A percentile compares a stretch with the other conserved stretches of the same genome.
Conservation (phyloP, 2,888 invertebrate genomes). For the Nymphalis urticae region DNA sequence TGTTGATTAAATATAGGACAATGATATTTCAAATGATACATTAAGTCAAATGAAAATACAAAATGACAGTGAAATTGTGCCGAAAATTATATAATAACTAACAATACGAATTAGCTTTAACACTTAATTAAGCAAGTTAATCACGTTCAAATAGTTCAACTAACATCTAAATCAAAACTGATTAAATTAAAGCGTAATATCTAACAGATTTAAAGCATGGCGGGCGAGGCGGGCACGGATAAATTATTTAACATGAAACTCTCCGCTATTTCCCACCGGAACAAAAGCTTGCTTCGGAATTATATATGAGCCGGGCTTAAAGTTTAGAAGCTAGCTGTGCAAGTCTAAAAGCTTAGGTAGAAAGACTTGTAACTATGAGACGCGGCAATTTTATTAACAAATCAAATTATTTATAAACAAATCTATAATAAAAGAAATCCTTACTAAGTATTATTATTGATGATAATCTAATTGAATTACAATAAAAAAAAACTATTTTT, state of each 20-base stretch:
- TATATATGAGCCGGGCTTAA: slow-evolving; percentile 80
- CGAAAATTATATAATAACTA: slow-evolving; percentile 9
- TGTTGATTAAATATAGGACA: too few relatives aligned
- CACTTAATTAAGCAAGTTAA: slow-evolving; percentile 25
- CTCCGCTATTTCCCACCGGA: slow-evolving; percentile 77
- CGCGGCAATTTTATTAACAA: slow-evolving; percentile 39
- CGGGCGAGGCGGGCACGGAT: slow-evolving; percentile 44
- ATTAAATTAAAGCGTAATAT: slow-evolving; percentile 35
- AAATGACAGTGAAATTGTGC: background rate
- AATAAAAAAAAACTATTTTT: too few relatives aligned
- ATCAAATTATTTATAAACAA: background rate
- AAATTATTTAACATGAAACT: slow-evolving; percentile 74
- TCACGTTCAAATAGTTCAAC: slow-evolving; percentile 20
- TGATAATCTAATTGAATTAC: too few relatives aligned
- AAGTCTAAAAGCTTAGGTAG: slow-evolving; percentile 79
- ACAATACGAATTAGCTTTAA: slow-evolving; percentile 21
- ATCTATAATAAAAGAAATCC: too few relatives aligned
- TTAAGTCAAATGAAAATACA: background rate
- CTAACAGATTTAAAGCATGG: slow-evolving; percentile 43
- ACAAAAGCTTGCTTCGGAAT: slow-evolving; percentile 80
- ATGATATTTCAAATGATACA: background rate
- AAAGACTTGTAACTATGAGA: slow-evolving; percentile 47
- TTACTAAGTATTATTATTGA: too few relatives aligned
- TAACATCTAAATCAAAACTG: slow-evolving; percentile 35
- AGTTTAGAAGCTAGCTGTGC: slow-evolving; percentile 79